Conservation (phyloP, 1,140 invertebrate genomes). For the Steinernema feltiae region DNA sequence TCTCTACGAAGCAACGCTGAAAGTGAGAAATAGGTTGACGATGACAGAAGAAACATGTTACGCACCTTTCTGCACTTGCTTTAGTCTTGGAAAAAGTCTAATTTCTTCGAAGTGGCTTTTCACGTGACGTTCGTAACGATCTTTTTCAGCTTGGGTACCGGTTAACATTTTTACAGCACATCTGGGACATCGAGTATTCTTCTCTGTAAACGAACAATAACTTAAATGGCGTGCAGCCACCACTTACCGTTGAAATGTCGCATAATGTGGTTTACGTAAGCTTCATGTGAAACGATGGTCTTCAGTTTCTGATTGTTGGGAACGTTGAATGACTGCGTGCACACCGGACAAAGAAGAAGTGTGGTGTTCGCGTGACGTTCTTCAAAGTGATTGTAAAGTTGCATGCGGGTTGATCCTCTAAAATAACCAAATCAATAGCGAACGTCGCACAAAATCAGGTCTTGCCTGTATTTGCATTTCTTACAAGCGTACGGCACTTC, state of each 20-base stretch:
- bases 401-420: not conserved
- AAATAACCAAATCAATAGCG: not conserved
- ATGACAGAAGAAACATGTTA: not conserved
- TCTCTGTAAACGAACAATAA: not conserved
- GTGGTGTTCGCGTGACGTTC: not conserved
- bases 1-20: not conserved
- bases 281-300: not conserved
- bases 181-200: not conserved
- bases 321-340: not conserved
- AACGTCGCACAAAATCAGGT: not conserved
- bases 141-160: not conserved
- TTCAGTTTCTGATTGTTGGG: slow-evolving; percentile 1
- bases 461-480: slow-evolving; percentile 8
- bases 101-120: not conserved
- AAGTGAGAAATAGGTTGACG: not conserved
- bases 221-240: not conserved
- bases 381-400: not conserved
- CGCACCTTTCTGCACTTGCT: not conserved
- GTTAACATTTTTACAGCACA: not conserved
- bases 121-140: not conserved
- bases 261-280: not conserved
- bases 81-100: not conserved
- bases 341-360: not conserved
- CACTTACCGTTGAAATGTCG: not conserved
- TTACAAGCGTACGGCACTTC: not conserved